A percentile compares a stretch with the other conserved stretches of the same genome.
These are phyloP conservation scores for Ophraella communa DNA, from an alignment of 2,888 invertebrate species.

Conservation along the genomic window DNA sequence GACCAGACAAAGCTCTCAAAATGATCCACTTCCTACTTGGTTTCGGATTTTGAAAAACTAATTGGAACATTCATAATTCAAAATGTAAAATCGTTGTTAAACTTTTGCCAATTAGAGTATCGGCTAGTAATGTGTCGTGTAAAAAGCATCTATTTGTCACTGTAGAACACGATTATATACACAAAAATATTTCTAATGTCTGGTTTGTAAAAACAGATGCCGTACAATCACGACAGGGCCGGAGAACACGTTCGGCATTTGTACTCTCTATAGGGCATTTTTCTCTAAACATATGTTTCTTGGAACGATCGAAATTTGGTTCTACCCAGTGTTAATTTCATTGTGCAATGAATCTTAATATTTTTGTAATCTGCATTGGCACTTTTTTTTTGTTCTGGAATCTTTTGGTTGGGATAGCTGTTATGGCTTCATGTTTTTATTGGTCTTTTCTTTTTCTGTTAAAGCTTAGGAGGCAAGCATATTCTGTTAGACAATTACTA, in stretches of 20 bases:
- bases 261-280: too few relatives aligned
- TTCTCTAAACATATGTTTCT: too few relatives aligned
- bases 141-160: slow-evolving; percentile 44
- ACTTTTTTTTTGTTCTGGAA: too few relatives aligned
- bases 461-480: too few relatives aligned
- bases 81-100: slow-evolving; percentile 43
- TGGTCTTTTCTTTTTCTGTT: too few relatives aligned
- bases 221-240: slow-evolving; percentile 35
- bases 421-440: too few relatives aligned
- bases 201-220: slow-evolving; percentile 42
- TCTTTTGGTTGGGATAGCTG: too few relatives aligned
- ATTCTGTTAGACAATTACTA: too few relatives aligned
- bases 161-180: slow-evolving; percentile 36
- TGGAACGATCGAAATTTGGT: too few relatives aligned
- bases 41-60: slow-evolving; percentile 23
- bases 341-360: too few relatives aligned
- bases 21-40: background rate
- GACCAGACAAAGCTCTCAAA: background rate
- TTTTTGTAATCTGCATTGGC: too few relatives aligned
- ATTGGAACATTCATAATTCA: slow-evolving; percentile 35
- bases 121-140: slow-evolving; percentile 33
- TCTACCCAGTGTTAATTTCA: too few relatives aligned
- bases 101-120: slow-evolving; percentile 39
- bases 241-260: background rate
- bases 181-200: slow-evolving; percentile 38